These are phyloP conservation scores for Drosophila oshimai DNA, from an alignment of 1,140 invertebrate species.

Conservation along the genomic window DNA sequence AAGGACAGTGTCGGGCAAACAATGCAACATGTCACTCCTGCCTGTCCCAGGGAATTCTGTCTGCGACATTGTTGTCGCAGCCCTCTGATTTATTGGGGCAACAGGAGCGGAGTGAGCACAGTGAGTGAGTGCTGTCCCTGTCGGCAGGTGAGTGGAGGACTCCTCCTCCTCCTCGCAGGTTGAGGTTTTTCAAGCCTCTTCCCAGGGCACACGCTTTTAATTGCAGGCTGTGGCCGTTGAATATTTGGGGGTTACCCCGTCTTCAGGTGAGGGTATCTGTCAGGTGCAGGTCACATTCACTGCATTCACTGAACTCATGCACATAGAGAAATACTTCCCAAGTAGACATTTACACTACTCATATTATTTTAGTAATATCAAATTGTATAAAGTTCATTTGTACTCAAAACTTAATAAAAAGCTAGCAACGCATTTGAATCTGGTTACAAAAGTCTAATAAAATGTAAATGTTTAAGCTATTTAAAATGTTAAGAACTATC, in stretches of 20 bases:
- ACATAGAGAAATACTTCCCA: too few species aligned
- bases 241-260: background rate
- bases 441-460: too few species aligned
- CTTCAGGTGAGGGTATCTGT: constrained; percentile 3
- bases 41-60: constrained; percentile 39
- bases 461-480: too few species aligned
- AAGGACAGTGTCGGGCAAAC: constrained; percentile 48
- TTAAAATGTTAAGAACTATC: too few species aligned
- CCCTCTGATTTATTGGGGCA: constrained; percentile 54
- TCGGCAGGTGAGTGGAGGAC: constrained; percentile 1
- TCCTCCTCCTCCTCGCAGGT: too few species aligned
- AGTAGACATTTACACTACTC: too few species aligned
- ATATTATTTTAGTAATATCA: too few species aligned
- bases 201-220: constrained; percentile 19
- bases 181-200: background rate
- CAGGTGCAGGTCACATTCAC: constrained; percentile 1
- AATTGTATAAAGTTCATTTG: too few species aligned
- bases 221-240: constrained; percentile 9
- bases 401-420: too few species aligned
- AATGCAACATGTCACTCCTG: constrained; percentile 59
- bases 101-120: background rate
- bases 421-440: too few species aligned
- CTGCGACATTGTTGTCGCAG: constrained; percentile 56
- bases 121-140: background rate
- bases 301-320: too few species aligned